Evolutionary conservation across 2,797 vertebrate genomes (phyloP).

Genomic region (Siniperca obscura): DNA sequence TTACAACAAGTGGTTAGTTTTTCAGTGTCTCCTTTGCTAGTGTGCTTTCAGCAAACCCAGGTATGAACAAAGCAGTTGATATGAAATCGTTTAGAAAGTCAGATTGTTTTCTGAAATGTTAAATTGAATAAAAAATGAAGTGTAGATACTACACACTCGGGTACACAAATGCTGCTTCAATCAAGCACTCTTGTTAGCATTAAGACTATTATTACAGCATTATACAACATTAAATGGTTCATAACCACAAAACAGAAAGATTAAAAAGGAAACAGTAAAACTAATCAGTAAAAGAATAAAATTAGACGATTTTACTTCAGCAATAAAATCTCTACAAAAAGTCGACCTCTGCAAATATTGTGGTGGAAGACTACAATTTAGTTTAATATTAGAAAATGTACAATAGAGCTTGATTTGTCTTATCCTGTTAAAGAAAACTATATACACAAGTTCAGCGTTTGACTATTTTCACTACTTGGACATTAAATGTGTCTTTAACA

Average conservation of each 20-base stretch:
- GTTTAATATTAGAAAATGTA: not conserved
- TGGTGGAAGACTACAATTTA: not conserved
- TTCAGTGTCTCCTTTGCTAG: fast-evolving
- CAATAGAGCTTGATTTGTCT: constrained; percentile 18
- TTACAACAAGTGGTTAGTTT: constrained; percentile 1
- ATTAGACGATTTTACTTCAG: not conserved
- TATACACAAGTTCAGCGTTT: not conserved
- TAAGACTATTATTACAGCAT: constrained; percentile 11
- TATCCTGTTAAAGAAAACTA: constrained; percentile 9
- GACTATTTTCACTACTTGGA: not conserved
- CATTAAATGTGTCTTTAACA: not conserved
- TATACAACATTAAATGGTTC: constrained; percentile 8
- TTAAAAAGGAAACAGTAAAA: constrained; percentile 17
- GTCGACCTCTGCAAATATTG: not conserved
- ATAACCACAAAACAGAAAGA: constrained; percentile 10
- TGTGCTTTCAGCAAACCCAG: not conserved
- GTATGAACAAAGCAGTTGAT: not conserved
- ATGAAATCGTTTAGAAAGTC: not conserved
- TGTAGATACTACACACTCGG: constrained; percentile 75
- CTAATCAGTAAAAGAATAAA: constrained; percentile 19
- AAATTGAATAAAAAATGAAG: constrained; percentile 13
- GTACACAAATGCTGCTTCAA: constrained; percentile 19
- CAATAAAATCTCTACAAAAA: constrained; percentile 12
- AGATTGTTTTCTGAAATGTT: constrained; percentile 34
- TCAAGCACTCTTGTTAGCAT: not conserved